Evolutionary conservation across 1,140 invertebrate species (phyloP).

Genomic region (Hycleus cichorii): DNA sequence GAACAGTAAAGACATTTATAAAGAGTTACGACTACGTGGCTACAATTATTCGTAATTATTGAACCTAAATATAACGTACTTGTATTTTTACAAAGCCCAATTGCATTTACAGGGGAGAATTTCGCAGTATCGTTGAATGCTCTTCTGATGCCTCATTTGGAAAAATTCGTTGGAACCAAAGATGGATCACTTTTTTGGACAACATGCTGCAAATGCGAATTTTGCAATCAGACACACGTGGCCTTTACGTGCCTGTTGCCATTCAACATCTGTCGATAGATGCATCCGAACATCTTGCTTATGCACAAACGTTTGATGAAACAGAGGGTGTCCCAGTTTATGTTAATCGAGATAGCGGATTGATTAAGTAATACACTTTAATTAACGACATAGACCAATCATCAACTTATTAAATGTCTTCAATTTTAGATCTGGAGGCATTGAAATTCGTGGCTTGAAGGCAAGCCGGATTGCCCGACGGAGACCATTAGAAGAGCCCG

Average conservation of each 20-base stretch:
- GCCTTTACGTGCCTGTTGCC: constrained; percentile 75
- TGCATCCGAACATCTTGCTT: constrained; percentile 53
- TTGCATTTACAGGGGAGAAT: constrained; percentile 10
- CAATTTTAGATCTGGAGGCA: constrained; percentile 21
- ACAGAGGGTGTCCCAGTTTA: constrained; percentile 44
- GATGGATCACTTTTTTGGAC: constrained; percentile 90
- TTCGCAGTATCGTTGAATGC: constrained; percentile 19
- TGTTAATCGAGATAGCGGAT: constrained; percentile 40
- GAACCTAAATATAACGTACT: constrained; percentile 23
- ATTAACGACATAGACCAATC: not conserved
- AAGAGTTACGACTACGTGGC: constrained; percentile 79
- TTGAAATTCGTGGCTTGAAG: too few species aligned
- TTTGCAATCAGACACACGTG: constrained; percentile 60
- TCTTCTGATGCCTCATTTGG: constrained; percentile 43
- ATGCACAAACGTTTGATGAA: constrained; percentile 41
- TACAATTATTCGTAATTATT: constrained; percentile 66
- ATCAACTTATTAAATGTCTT: not conserved
- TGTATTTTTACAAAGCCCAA: not conserved
- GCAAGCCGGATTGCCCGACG: too few species aligned
- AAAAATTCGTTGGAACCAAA: constrained; percentile 60
- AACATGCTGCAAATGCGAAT: constrained; percentile 87
- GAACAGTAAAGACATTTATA: constrained; percentile 66
- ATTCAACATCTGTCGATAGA: constrained; percentile 76
- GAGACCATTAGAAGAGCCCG: too few species aligned
- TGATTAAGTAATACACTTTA: not conserved